Conservation (phyloP, 2,888 invertebrate genomes). For the Perithous albicinctus region DNA sequence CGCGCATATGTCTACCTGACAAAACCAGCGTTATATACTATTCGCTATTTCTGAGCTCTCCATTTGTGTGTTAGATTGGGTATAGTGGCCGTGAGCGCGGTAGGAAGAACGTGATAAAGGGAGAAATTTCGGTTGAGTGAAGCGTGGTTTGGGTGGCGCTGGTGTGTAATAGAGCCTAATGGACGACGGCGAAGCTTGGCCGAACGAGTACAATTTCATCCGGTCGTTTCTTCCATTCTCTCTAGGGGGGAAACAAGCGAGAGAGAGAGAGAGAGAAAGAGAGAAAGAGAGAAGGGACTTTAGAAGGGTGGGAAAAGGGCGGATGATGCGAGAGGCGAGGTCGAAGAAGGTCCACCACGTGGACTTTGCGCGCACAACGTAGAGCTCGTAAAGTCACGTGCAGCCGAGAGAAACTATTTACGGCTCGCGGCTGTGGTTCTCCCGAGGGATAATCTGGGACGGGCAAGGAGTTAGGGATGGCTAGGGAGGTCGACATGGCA, state of each 20-base stretch:
- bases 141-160: conserved; percentile 41
- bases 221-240: conserved; percentile 68
- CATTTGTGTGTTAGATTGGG: conserved; percentile 29
- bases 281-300: conserved; percentile 13
- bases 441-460: conserved; percentile 63
- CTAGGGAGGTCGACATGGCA: conserved; percentile 44
- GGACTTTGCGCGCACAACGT: conserved; percentile 37
- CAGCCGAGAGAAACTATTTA: conserved; percentile 68
- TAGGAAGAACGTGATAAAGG: conserved; percentile 40
- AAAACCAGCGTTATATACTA: conserved; percentile 40
- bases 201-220: conserved; percentile 69
- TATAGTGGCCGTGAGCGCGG: conserved; percentile 15
- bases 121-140: conserved; percentile 61
- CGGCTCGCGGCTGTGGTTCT: conserved; percentile 59
- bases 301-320: background rate
- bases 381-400: conserved; percentile 67
- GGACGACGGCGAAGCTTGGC: conserved; percentile 61
- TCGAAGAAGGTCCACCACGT: conserved; percentile 49
- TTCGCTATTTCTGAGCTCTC: conserved; percentile 44
- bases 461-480: conserved; percentile 17
- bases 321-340: conserved; percentile 12
- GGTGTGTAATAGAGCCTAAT: conserved; percentile 69
- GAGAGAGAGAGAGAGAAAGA: too few species aligned
- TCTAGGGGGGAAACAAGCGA: too few species aligned
- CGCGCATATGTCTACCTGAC: conserved; percentile 51